Evolutionary conservation across 2,888 invertebrate genomes (phyloP).

Genomic region (Uropetala carovei): DNA sequence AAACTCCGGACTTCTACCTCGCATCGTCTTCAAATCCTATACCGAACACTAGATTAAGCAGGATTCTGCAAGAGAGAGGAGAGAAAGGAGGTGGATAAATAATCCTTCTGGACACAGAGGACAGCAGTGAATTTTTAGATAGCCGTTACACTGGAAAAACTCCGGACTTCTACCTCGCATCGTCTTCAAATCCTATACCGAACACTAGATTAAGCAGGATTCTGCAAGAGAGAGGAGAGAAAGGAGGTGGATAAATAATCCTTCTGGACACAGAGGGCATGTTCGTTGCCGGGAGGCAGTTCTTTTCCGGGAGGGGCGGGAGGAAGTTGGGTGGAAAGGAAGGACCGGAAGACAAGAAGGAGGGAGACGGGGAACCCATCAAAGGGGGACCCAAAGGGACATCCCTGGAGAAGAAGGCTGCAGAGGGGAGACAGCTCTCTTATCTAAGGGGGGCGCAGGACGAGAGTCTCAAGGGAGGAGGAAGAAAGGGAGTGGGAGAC

Average conservation of each 20-base stretch:
- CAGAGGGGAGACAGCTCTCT: slow-evolving; percentile 38
- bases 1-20: neutral
- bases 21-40: no score
- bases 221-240: neutral
- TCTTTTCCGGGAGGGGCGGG: slow-evolving; percentile 55
- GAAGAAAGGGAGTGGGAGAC: neutral
- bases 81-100: neutral
- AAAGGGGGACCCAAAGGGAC: slow-evolving; percentile 2
- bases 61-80: neutral
- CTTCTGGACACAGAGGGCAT: slow-evolving; percentile 20
- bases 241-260: neutral
- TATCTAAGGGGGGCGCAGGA: slow-evolving; percentile 30
- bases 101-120: neutral
- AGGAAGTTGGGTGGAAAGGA: slow-evolving; percentile 36
- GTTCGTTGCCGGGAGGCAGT: slow-evolving; percentile 57
- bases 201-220: slow-evolving; percentile 2
- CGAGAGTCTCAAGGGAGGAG: slow-evolving; percentile 29
- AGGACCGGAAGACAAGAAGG: slow-evolving; percentile 33
- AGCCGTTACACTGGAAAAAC: no score
- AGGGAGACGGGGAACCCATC: slow-evolving; percentile 29
- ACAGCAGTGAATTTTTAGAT: no score
- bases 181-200: neutral
- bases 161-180: neutral
- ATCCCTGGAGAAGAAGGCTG: slow-evolving; percentile 46
- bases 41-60: neutral